phyloP scores from a whole-genome alignment of 2,113 vertebrate genomes.

The Collichthys lucidus region DNA sequence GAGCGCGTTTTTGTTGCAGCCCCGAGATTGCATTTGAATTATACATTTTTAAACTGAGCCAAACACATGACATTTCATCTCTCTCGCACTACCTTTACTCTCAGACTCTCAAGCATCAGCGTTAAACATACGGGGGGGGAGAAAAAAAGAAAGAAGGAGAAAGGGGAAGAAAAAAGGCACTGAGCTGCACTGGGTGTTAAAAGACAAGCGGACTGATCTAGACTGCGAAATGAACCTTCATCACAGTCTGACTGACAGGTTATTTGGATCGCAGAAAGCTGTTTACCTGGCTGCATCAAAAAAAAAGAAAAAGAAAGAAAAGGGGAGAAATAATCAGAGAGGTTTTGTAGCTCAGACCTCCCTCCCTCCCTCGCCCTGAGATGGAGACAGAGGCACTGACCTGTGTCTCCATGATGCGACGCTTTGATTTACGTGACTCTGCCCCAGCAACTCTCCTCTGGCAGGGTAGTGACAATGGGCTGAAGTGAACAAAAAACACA shows the following conservation, averaged over 20 bases:
- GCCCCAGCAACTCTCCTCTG: constrained; percentile 80
- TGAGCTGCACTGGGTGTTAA: constrained; percentile 34
- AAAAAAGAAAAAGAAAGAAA: background rate
- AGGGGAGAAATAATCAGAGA: constrained; percentile 37
- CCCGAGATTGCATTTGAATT: constrained; percentile 60
- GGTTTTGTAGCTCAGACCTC: constrained; percentile 27
- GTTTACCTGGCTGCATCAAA: constrained; percentile 62
- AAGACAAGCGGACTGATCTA: constrained; percentile 48
- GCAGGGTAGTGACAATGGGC: constrained; percentile 84
- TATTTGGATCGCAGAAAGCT: constrained; percentile 65
- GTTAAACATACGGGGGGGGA: constrained; percentile 21
- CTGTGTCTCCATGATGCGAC: constrained; percentile 86
- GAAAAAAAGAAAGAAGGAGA: background rate
- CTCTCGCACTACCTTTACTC: constrained; percentile 17
- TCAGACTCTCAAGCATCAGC: constrained; percentile 32
- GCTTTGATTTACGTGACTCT: constrained; percentile 85
- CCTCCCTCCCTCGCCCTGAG: constrained; percentile 2
- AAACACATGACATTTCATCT: constrained; percentile 24
- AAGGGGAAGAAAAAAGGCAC: background rate
- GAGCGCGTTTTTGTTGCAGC: constrained; percentile 42
- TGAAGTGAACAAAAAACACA: constrained; percentile 59
- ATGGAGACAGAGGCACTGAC: constrained; percentile 78
- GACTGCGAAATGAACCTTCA: constrained; percentile 58
- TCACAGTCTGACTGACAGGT: constrained; percentile 70
- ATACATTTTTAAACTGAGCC: constrained; percentile 53